phyloP scores from a whole-genome alignment of 92 coral and sea anemone species.

The Epizoanthus stellaris region DNA sequence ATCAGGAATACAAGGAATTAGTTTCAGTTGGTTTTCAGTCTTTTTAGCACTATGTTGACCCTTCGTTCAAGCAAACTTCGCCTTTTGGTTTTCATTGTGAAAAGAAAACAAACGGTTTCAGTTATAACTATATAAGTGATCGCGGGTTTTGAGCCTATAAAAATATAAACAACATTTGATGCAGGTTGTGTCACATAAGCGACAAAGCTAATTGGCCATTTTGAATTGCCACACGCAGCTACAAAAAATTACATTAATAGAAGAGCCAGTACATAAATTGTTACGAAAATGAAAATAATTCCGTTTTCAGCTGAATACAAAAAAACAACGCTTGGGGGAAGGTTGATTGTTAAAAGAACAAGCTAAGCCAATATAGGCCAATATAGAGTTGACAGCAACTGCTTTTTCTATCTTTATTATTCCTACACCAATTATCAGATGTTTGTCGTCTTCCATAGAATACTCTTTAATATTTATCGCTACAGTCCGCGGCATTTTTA shows the following conservation, averaged over 20 bases:
- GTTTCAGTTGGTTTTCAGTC: background rate
- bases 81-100: slow-evolving; percentile 25
- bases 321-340: slow-evolving; percentile 13
- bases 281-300: slow-evolving; percentile 11
- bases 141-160: slow-evolving; percentile 4
- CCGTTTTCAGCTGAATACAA: slow-evolving; percentile 24
- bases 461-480: slow-evolving; percentile 43
- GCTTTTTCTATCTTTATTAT: slow-evolving; percentile 3
- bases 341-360: background rate
- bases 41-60: background rate
- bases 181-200: slow-evolving; percentile 47
- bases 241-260: slow-evolving; percentile 23
- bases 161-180: slow-evolving; percentile 26
- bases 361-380: background rate
- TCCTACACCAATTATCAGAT: slow-evolving; percentile 33
- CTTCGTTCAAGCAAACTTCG: background rate
- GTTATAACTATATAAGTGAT: slow-evolving; percentile 11
- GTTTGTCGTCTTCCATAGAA: slow-evolving; percentile 24
- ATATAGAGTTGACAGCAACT: background rate
- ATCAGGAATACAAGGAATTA: slow-evolving; percentile 8
- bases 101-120: slow-evolving; percentile 43
- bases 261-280: slow-evolving; percentile 14
- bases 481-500: slow-evolving; percentile 22
- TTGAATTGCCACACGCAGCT: slow-evolving; percentile 41
- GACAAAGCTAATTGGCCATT: slow-evolving; percentile 47